A percentile compares a stretch with the other conserved stretches of the same genome.
These are phyloP conservation scores for Aselliscus stoliczkanus DNA, from an alignment of 2,797 vertebrate species.

Conservation along the genomic window DNA sequence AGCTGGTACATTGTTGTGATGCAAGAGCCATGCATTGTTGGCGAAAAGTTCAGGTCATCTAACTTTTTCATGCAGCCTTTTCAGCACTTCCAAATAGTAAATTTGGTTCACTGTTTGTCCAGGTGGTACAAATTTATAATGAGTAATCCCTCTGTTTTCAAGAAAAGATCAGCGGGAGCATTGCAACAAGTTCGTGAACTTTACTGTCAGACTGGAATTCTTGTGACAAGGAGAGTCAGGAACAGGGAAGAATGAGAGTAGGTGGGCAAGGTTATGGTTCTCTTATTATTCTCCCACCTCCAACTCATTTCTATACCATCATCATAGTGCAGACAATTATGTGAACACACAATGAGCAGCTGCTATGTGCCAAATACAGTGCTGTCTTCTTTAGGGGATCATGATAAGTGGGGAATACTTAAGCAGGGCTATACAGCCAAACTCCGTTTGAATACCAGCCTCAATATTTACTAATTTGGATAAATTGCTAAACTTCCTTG, in stretches of 20 bases:
- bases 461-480: constrained; percentile 4
- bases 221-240: background rate
- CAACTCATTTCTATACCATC: background rate
- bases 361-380: background rate
- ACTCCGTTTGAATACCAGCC: background rate
- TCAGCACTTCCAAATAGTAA: too few species aligned
- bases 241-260: background rate
- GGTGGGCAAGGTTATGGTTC: background rate
- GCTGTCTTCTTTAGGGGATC: background rate
- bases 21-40: too few species aligned
- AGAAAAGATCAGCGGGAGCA: too few species aligned
- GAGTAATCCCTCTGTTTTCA: too few species aligned
- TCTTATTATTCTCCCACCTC: background rate
- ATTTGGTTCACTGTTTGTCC: too few species aligned
- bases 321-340: background rate
- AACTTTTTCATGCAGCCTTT: too few species aligned
- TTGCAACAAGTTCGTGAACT: too few species aligned
- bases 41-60: too few species aligned
- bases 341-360: background rate
- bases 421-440: background rate
- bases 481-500: background rate
- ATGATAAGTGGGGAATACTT: background rate
- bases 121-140: too few species aligned
- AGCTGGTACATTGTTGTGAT: too few species aligned
- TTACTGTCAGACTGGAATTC: too few species aligned